Base-by-base conservation (phyloP, 1,140 invertebrate genomes). In the Brachionus sp. region DNA sequence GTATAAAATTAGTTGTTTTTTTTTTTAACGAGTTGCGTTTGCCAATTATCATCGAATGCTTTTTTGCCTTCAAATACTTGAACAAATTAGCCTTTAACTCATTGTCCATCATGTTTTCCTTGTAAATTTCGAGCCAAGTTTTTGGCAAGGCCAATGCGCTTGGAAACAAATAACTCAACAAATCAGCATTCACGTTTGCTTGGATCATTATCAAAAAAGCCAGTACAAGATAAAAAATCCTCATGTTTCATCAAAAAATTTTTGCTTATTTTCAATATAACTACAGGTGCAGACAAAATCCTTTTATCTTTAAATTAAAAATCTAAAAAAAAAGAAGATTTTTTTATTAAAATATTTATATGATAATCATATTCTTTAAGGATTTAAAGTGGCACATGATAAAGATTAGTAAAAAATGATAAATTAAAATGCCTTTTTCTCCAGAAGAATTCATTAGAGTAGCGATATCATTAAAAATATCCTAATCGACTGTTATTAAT, bases 21-120 rank as follows among this genome's bases (percentile, higher is more conserved):
- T 66, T 33, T 66, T 37, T 16, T 10, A 70, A 70, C 16, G 33
- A 39, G 16, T 25, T 57, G 16, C 66, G 66, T 42, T 70, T 70
- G 16, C 66, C 66, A 70, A 70, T 70, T 10, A 70, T 70, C 16
- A 70, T 70, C 16, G 66, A 70, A 70, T 70, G 66, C 19, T 70
- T 70, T 39, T 70, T 70, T 6, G 66, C 29, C 37, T 70, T 70
- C 16, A 70, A 70, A 70, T 70, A 70, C 16, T 70, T 70, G 66
- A 39, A 70, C 37, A 70, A 39, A 70, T 39, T 70, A 5, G 29
- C 66, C 19, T 39, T 70, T 9, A 70, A 70, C 16, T 70, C n/a
- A 70, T 70, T 37, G 35, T 70, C 66, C 35, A 70, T 39, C 66
- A 70, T 70, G 33, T 70, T 70, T 19, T 70, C 37, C 37, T 39